A percentile compares a stretch with the other conserved stretches of the same genome.
Conservation (phyloP, 2,113 vertebrate genomes). For the Muntiacus muntjak region DNA sequence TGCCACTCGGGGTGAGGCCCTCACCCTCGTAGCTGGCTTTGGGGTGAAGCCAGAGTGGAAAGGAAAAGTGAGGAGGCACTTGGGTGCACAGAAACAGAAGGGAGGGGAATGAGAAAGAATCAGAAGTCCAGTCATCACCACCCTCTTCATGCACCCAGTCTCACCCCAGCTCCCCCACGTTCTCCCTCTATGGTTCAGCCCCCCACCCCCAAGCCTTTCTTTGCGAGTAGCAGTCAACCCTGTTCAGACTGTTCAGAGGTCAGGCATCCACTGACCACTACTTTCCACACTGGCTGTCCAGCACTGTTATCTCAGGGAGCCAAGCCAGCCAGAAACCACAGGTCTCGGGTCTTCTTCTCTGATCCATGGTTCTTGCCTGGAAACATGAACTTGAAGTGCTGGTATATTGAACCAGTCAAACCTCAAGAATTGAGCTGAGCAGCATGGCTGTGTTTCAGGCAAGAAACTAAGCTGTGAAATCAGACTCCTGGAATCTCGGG, state of each 20-base stretch:
- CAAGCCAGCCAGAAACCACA: not conserved
- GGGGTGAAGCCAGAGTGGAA: not conserved
- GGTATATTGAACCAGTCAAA: no score
- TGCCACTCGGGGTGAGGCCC: not conserved
- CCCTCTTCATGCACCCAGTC: rapidly evolving
- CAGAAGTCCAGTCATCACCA: no score
- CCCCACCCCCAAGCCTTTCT: not conserved
- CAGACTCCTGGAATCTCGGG: not conserved
- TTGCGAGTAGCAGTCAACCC: not conserved
- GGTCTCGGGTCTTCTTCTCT: not conserved
- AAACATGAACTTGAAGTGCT: not conserved
- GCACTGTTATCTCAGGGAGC: not conserved
- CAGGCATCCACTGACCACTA: not conserved
- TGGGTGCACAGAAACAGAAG: not conserved
- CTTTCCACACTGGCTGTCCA: not conserved
- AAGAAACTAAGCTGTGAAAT: not conserved
- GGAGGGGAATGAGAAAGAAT: not conserved
- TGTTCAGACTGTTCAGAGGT: not conserved
- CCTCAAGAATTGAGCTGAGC: not conserved
- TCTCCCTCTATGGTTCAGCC: not conserved
- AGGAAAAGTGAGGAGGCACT: not conserved
- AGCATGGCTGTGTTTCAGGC: not conserved
- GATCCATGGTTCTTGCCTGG: not conserved
- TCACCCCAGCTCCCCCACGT: not conserved
- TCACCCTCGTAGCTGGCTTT: not conserved